A percentile compares a stretch with the other conserved stretches of the same genome.
Evolutionary conservation across 2,888 invertebrate genomes (phyloP).

Genomic region (Synanthedon formicaeformis): DNA sequence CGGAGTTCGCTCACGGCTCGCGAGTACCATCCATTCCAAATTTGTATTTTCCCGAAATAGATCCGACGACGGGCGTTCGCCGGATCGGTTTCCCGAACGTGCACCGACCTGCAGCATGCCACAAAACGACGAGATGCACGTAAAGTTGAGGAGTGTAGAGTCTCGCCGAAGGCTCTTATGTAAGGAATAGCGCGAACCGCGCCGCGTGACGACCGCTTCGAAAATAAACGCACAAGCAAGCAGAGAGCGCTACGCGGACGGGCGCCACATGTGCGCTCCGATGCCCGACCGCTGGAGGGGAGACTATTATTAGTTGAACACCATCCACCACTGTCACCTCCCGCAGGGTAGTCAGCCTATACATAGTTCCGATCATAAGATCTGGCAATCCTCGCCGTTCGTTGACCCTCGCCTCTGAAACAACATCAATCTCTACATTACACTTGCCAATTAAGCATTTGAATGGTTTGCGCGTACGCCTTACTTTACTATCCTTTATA

Average conservation of each 20-base stretch:
- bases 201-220: constrained; percentile 63
- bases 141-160: constrained; percentile 26
- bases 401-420: constrained; percentile 54
- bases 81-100: constrained; percentile 67
- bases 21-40: constrained; percentile 76
- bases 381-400: constrained; percentile 64
- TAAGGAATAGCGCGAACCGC: constrained; percentile 58
- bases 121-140: constrained; percentile 33
- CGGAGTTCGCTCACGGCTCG: constrained; percentile 66
- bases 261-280: constrained; percentile 63
- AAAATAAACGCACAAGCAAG: constrained; percentile 58
- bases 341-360: constrained; percentile 66
- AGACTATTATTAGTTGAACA: constrained; percentile 66
- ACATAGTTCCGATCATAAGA: constrained; percentile 62
- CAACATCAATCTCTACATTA: constrained; percentile 21
- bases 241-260: constrained; percentile 31
- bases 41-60: constrained; percentile 87
- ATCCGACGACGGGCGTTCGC: constrained; percentile 64
- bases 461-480: background rate
- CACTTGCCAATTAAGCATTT: background rate
- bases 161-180: constrained; percentile 41
- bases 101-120: constrained; percentile 60
- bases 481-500: background rate
- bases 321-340: constrained; percentile 71
- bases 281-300: constrained; percentile 61